These are phyloP conservation scores for Laothoe populi DNA, from an alignment of 2,888 invertebrate species.

Conservation along the genomic window DNA sequence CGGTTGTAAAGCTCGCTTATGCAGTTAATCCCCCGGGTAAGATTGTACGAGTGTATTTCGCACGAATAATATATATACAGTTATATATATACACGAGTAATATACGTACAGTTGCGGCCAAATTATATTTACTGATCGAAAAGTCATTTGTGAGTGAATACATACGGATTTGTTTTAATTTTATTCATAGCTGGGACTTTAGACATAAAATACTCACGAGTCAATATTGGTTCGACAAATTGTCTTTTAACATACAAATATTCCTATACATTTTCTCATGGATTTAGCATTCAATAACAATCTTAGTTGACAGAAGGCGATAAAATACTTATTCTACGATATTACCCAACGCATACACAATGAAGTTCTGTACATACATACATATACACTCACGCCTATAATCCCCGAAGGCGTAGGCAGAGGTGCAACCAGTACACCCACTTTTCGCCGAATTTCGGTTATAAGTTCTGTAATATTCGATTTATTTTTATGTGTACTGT, in stretches of 20 bases:
- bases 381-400: no score
- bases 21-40: slow-evolving; percentile 35
- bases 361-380: no score
- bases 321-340: background rate
- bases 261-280: no score
- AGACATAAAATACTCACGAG: no score
- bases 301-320: background rate
- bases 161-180: no score
- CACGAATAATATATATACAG: slow-evolving; percentile 27
- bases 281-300: background rate
- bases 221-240: no score
- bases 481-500: slow-evolving; percentile 4
- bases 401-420: no score
- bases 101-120: slow-evolving; percentile 32
- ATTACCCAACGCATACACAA: background rate
- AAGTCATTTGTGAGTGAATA: background rate
- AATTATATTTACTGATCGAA: background rate
- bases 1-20: slow-evolving; percentile 29
- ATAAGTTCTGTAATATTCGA: background rate
- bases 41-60: slow-evolving; percentile 33
- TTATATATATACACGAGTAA: slow-evolving; percentile 26
- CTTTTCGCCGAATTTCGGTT: no score
- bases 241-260: no score
- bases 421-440: no score
- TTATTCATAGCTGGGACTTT: no score